A percentile compares a stretch with the other conserved stretches of the same genome.
phyloP scores from a whole-genome alignment of 2,797 vertebrate species.

The Kryptopterus vitreolus region DNA sequence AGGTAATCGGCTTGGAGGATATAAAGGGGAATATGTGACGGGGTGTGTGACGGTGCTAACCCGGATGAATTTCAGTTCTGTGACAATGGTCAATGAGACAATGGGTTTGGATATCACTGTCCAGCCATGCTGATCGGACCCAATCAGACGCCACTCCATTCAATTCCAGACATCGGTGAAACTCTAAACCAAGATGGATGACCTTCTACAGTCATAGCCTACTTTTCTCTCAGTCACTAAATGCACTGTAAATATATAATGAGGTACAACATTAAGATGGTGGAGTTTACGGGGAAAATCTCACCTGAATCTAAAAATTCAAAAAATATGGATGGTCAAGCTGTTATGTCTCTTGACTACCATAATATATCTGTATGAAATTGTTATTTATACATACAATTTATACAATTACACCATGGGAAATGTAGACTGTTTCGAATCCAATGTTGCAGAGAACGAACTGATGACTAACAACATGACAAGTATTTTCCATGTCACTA shows the following conservation, averaged over 20 bases:
- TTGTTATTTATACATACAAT: background rate
- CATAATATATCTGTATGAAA: background rate
- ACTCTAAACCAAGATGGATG: constrained; percentile 7
- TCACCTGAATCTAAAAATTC: too few relatives aligned
- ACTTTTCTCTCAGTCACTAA: background rate
- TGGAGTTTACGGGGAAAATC: background rate
- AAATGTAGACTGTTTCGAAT: background rate
- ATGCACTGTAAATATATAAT: background rate
- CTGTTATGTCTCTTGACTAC: background rate
- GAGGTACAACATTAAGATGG: background rate
- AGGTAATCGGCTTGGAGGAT: background rate
- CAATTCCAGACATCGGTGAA: background rate
- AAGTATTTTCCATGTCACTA: constrained; percentile 11
- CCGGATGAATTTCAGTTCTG: constrained; percentile 1
- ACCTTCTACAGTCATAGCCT: background rate
- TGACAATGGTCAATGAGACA: too few relatives aligned
- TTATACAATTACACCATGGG: background rate
- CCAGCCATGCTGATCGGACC: constrained; percentile 6
- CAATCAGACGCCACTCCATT: constrained; percentile 1
- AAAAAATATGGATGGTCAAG: background rate
- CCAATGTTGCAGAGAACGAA: background rate
- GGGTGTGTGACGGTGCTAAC: background rate
- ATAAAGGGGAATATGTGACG: background rate
- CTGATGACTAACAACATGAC: background rate
- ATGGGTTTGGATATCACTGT: constrained; percentile 8